Base-by-base conservation (phyloP, 2,888 invertebrate genomes). In the Amphiduros pacificus region DNA sequence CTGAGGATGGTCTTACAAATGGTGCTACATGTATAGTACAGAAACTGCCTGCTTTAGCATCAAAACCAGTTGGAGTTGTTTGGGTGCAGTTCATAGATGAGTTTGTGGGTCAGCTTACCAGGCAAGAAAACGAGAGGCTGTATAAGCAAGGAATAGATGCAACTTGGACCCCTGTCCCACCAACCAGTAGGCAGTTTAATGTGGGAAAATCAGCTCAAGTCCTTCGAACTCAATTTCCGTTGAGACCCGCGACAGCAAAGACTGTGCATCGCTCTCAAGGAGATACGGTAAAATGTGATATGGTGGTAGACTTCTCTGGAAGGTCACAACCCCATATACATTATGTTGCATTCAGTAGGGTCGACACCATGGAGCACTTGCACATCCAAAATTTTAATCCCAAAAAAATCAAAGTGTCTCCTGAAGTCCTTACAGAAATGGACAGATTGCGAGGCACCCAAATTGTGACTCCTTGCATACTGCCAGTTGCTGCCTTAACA, bases 231-330 rank as follows among this genome's bases (percentile, higher is more conserved):
- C 54, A 54, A 32, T 54, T 54, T 32, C 54, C 54, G n/a, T 31
- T 54, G 24, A 17, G 54, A 4, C 54, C 54, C 4, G 54, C 54
- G 24, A 20, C 54, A 17, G 54, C 54, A 9, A 54, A 54, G 20
- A 54, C 54, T 6, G 31, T 54, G 17, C 54, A 54, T 36, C 28
- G 29, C 17, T 27, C 54, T 14, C 54, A 54, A 54, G 54, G 54
- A 3, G 54, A 54, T 31, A 54, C 54, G n/a, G n/a, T n/a, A n/a
- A n/a, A n/a, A n/a, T n/a, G n/a, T n/a, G n/a, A n/a, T n/a, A n/a
- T n/a, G n/a, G n/a, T n/a, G n/a, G n/a, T n/a, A n/a, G n/a, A n/a
- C n/a, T n/a, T n/a, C n/a, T n/a, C n/a, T n/a, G n/a, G n/a, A n/a
- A n/a, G n/a, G n/a, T n/a, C n/a, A n/a, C n/a, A n/a, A n/a, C n/a